Evolutionary conservation across 2,888 invertebrate genomes (phyloP).

Genomic region (Apomyelois bistriatella): DNA sequence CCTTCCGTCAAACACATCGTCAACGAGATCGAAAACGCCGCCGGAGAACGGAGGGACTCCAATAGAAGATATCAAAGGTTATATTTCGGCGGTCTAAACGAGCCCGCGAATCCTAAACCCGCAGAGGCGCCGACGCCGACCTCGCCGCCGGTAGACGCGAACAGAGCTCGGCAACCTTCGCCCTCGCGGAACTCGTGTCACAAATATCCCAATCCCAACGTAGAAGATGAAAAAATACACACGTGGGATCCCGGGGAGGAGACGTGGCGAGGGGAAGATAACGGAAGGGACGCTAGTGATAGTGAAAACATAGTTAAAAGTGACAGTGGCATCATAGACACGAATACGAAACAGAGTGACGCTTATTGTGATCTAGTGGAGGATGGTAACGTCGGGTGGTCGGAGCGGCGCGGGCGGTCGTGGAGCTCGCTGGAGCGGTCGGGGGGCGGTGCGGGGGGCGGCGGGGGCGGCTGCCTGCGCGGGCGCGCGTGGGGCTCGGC

Average conservation of each 20-base stretch:
- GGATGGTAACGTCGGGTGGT: conserved; percentile 82
- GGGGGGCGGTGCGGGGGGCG: conserved; percentile 47
- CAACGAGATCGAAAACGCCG: conserved; percentile 83
- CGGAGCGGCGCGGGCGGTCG: conserved; percentile 69
- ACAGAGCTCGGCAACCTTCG: conserved; percentile 38
- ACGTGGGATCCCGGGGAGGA: conserved; percentile 85
- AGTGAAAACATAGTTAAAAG: conserved; percentile 72
- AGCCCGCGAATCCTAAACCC: conserved; percentile 32
- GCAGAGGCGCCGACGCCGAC: conserved; percentile 24
- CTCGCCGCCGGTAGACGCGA: conserved; percentile 26
- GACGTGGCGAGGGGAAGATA: conserved; percentile 44
- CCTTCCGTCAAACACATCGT: conserved; percentile 86
- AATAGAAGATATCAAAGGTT: conserved; percentile 47
- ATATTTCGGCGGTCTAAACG: conserved; percentile 41
- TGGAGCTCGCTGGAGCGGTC: conserved; percentile 90
- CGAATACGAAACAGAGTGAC: conserved; percentile 78
- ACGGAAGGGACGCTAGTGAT: conserved; percentile 43
- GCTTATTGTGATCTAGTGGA: conserved; percentile 86
- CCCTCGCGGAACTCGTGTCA: conserved; percentile 49
- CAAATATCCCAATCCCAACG: conserved; percentile 44
- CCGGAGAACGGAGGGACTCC: conserved; percentile 51
- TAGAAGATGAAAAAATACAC: conserved; percentile 76
- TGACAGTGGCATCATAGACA: conserved; percentile 73
- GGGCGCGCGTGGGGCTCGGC: conserved; percentile 66
- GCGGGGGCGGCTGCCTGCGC: conserved; percentile 76